Evolutionary conservation across 2,113 vertebrate genomes (phyloP).

Genomic region (Sula dactylatra): DNA sequence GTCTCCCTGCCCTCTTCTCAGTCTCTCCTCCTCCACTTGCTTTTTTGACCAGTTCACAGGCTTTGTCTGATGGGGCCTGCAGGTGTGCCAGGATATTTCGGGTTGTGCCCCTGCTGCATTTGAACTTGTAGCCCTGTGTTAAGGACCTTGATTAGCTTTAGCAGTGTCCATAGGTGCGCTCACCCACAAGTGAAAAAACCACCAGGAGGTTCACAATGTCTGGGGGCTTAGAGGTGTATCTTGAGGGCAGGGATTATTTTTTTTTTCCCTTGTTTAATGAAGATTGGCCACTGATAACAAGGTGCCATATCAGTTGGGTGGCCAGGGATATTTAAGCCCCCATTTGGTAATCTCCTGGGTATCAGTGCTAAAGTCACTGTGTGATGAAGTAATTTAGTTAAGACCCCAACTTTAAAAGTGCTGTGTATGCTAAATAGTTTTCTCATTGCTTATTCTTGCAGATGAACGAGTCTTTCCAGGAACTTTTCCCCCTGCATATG

Average conservation of each 20-base stretch:
- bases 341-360: neutral
- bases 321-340: neutral
- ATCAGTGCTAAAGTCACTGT: neutral
- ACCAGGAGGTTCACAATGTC: accelerated
- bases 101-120: neutral
- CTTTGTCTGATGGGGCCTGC: neutral
- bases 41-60: neutral
- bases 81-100: neutral
- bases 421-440: neutral
- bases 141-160: neutral
- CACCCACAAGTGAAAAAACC: neutral
- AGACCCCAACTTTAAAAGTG: neutral
- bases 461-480: conserved; percentile 40
- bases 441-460: neutral
- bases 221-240: neutral
- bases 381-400: neutral
- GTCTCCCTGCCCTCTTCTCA: neutral
- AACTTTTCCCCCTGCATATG: conserved; percentile 33
- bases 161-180: neutral
- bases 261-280: neutral
- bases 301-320: neutral
- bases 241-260: neutral
- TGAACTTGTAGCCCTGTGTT: neutral
- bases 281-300: neutral
- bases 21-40: neutral